Evolutionary conservation across 92 coral and sea anemone genomes (phyloP).

Genomic region (Scolanthus callimorphus): DNA sequence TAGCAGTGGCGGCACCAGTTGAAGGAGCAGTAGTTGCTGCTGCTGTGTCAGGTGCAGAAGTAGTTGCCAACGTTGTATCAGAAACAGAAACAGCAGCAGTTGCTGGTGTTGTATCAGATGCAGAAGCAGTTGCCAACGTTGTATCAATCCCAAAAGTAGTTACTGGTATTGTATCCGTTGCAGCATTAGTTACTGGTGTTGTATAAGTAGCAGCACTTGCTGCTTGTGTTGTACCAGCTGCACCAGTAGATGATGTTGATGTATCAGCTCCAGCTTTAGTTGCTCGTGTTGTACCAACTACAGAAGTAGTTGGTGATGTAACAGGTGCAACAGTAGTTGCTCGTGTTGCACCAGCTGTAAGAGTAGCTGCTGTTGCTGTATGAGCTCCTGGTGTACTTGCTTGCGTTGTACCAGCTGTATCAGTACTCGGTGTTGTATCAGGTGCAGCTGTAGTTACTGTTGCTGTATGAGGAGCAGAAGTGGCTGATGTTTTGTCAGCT

Average conservation of each 20-base stretch:
- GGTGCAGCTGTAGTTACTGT: neutral
- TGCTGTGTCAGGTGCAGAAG: conserved; percentile 3
- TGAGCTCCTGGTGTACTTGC: too few relatives aligned
- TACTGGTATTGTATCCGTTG: too few relatives aligned
- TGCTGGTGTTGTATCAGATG: neutral
- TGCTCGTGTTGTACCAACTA: neutral
- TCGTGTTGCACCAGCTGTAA: neutral
- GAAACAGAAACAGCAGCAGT: neutral
- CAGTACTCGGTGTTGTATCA: neutral
- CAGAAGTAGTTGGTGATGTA: neutral
- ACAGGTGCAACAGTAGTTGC: neutral
- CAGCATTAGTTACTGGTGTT: too few relatives aligned
- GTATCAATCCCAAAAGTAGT: too few relatives aligned
- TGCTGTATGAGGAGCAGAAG: neutral
- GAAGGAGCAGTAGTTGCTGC: too few relatives aligned
- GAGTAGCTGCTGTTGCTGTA: neutral
- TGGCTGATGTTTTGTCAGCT: neutral
- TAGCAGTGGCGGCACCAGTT: neutral
- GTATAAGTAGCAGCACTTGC: too few relatives aligned
- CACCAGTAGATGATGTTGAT: neutral
- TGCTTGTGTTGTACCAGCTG: neutral
- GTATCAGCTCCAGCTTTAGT: neutral
- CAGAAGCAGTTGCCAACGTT: neutral
- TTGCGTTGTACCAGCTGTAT: neutral
- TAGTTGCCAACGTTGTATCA: neutral